phyloP scores from a whole-genome alignment of 2,113 vertebrate species.

The Notothenia coriiceps region DNA sequence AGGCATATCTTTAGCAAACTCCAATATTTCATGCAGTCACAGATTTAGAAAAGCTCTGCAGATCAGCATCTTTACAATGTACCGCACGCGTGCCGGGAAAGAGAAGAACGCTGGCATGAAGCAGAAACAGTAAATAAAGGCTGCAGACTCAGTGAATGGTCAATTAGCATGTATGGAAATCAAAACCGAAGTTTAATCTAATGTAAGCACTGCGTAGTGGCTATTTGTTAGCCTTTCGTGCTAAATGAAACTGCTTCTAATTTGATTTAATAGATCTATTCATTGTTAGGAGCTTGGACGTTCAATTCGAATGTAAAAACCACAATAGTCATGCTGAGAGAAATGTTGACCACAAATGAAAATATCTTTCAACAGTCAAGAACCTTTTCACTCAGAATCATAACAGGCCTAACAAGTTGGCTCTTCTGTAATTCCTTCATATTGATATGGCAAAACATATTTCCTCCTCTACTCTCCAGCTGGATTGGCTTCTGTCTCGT shows the following conservation, averaged over 20 bases:
- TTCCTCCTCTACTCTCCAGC: constrained; percentile 11
- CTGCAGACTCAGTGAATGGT: background rate
- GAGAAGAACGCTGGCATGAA: background rate
- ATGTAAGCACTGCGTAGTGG: background rate
- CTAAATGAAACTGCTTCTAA: constrained; percentile 22
- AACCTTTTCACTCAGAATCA: constrained; percentile 31
- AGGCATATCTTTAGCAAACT: background rate
- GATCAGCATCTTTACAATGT: too few relatives aligned
- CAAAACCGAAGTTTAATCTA: background rate
- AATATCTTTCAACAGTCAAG: constrained; percentile 16
- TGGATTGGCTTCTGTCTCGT: constrained; percentile 47
- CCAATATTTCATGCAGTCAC: background rate
- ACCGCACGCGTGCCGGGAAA: background rate
- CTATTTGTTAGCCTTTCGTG: background rate
- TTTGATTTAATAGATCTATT: constrained; percentile 31
- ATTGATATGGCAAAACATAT: constrained; percentile 45
- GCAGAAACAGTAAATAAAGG: background rate
- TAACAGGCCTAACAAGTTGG: constrained; percentile 21
- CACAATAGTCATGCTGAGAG: constrained; percentile 24
- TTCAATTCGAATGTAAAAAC: constrained; percentile 18
- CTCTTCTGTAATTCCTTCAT: constrained; percentile 30
- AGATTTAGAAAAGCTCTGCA: background rate
- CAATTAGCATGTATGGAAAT: background rate
- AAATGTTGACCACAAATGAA: constrained; percentile 31
- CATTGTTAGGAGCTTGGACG: constrained; percentile 16